These are phyloP conservation scores for Tuberolachnus salignus DNA, from an alignment of 2,888 invertebrate genomes.

Conservation along the genomic window DNA sequence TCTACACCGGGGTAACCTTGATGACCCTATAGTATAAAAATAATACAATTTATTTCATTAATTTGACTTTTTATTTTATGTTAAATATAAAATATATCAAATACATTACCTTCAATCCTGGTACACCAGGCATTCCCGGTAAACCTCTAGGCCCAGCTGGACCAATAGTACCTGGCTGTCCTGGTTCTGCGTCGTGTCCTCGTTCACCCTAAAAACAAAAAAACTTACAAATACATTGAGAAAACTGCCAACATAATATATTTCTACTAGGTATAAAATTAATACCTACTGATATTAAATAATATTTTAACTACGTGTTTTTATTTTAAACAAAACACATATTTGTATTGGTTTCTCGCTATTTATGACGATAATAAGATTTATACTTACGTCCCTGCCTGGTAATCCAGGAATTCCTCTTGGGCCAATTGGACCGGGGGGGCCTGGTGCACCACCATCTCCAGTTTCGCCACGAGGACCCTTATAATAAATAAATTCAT, in stretches of 20 bases:
- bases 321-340: no score
- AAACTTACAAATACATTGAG: neutral
- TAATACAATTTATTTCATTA: neutral
- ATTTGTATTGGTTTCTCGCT: no score
- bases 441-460: conserved; percentile 66
- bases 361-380: no score
- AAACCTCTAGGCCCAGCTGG: conserved; percentile 77
- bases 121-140: conserved; percentile 77
- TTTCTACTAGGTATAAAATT: neutral
- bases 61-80: neutral
- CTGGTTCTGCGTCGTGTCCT: conserved; percentile 82
- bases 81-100: neutral
- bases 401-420: conserved; percentile 74
- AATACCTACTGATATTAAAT: neutral
- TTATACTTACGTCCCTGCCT: conserved; percentile 74
- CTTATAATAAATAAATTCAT: conserved; percentile 61
- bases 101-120: conserved; percentile 71
- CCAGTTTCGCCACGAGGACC: conserved; percentile 81
- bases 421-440: conserved; percentile 69
- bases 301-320: neutral
- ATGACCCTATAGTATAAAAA: conserved; percentile 67
- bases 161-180: conserved; percentile 74
- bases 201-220: conserved; percentile 69
- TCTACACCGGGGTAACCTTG: conserved; percentile 80
- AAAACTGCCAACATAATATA: neutral